Evolutionary conservation across 2,113 vertebrate genomes (phyloP).

Genomic region (Acrocephalus kingi): DNA sequence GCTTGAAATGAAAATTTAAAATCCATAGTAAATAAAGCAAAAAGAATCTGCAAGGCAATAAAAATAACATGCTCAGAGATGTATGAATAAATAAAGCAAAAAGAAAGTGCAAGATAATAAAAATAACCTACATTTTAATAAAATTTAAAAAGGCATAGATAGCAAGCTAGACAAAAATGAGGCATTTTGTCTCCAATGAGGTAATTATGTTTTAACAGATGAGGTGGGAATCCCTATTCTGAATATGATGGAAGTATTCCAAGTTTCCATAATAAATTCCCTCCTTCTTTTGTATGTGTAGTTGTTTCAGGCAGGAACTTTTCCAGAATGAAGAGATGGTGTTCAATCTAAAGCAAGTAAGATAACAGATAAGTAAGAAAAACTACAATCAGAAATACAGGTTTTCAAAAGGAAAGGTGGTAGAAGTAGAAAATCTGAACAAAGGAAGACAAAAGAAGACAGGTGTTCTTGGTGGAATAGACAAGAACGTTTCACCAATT

Average conservation of each 20-base stretch:
- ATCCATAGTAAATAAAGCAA: not conserved
- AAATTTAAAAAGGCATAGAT: not conserved
- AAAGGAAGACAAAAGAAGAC: not conserved
- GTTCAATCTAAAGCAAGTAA: not conserved
- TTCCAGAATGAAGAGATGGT: not conserved
- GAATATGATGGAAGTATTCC: not conserved
- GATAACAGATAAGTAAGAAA: not conserved
- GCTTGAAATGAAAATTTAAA: not conserved
- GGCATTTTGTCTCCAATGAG: not conserved
- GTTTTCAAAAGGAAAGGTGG: not conserved
- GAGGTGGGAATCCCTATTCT: not conserved
- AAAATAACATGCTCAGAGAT: not conserved
- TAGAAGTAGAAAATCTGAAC: not conserved
- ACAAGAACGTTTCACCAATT: not conserved
- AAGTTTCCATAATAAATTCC: not conserved
- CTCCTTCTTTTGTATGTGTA: not conserved
- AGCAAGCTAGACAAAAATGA: not conserved
- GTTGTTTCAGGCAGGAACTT: not conserved
- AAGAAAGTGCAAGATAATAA: not conserved
- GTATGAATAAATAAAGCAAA: not conserved
- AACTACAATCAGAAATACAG: not conserved
- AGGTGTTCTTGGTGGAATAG: not conserved
- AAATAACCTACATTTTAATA: not conserved
- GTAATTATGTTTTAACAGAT: not conserved
- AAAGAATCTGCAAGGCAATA: not conserved